A percentile compares a stretch with the other conserved stretches of the same genome.
These are phyloP conservation scores for Lasioglossum leucozonium DNA, from an alignment of 2,888 invertebrate genomes.

Conservation along the genomic window DNA sequence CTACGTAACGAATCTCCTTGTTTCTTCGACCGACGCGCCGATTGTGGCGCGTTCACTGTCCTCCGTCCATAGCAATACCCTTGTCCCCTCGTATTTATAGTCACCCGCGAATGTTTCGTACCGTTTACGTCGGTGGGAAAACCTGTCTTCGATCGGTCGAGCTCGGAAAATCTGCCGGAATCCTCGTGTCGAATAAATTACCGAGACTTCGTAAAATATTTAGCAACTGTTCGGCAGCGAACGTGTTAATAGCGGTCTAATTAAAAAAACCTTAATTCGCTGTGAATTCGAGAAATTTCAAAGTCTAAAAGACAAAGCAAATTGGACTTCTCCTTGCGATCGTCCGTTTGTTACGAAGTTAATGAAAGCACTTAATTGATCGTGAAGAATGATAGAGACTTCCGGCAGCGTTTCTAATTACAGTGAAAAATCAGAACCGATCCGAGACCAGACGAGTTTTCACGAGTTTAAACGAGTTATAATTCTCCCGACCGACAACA, in stretches of 20 bases:
- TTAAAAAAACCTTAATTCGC: not conserved
- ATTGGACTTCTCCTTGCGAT: not conserved
- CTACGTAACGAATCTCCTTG: slow-evolving; percentile 23
- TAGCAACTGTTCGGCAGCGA: not conserved
- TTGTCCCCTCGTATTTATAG: slow-evolving; percentile 35
- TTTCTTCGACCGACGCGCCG: slow-evolving; percentile 17
- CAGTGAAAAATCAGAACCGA: not conserved
- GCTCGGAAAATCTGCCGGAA: not conserved
- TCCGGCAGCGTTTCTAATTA: not conserved
- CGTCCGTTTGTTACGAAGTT: not conserved
- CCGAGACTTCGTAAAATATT: not conserved
- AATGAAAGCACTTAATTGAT: not conserved
- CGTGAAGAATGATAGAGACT: not conserved
- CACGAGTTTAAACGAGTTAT: slow-evolving; percentile 24
- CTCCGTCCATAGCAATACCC: slow-evolving; percentile 3
- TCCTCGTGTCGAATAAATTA: not conserved
- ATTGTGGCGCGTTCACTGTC: slow-evolving; percentile 12
- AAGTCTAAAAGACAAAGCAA: not conserved
- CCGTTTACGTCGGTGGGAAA: not conserved
- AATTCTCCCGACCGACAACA: slow-evolving; percentile 40
- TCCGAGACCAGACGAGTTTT: slow-evolving; percentile 37
- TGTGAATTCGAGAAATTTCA: not conserved
- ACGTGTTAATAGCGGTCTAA: not conserved
- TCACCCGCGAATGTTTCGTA: not conserved
- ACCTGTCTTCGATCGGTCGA: not conserved